A percentile compares a stretch with the other conserved stretches of the same genome.
Conservation (phyloP, 1,140 invertebrate species). For the Drosophila bifasciata region DNA sequence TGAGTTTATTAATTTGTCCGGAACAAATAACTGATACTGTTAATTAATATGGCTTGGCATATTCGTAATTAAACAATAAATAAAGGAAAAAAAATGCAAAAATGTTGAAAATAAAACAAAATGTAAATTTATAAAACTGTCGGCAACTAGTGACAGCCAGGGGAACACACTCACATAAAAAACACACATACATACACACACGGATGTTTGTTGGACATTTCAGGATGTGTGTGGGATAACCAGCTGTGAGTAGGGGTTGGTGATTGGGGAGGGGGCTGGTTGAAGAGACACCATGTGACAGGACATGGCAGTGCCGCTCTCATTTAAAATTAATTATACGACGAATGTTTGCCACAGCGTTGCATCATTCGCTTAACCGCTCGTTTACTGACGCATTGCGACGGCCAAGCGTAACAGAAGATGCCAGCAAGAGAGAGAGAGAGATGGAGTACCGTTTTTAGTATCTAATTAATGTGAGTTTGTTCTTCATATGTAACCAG, state of each 20-base stretch:
- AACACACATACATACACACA: conserved; percentile 11
- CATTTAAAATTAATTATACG: conserved; percentile 81
- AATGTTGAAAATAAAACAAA: conserved; percentile 45
- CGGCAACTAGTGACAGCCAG: conserved; percentile 17
- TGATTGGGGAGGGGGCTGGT: neutral
- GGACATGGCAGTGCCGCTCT: conserved; percentile 49
- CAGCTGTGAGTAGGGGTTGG: conserved; percentile 13
- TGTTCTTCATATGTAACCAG: conserved; percentile 52
- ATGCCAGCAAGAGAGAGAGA: conserved; percentile 21
- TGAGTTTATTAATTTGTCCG: conserved; percentile 16
- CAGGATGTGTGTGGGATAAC: conserved; percentile 51
- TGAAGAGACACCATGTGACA: conserved; percentile 32
- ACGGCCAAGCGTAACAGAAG: conserved; percentile 10
- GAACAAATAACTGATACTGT: conserved; percentile 56
- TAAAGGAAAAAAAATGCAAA: conserved; percentile 47
- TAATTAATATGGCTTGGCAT: conserved; percentile 52
- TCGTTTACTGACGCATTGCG: conserved; percentile 62
- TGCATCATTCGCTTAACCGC: conserved; percentile 74
- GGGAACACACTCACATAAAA: conserved; percentile 1
- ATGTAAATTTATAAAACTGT: conserved; percentile 61
- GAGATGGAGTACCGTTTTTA: conserved; percentile 23
- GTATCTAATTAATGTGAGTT: conserved; percentile 60
- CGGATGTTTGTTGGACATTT: conserved; percentile 39
- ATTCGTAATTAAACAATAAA: conserved; percentile 79
- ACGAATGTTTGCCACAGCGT: conserved; percentile 67